Conservation (phyloP, 2,113 vertebrate genomes). For the Heterocephalus glaber region DNA sequence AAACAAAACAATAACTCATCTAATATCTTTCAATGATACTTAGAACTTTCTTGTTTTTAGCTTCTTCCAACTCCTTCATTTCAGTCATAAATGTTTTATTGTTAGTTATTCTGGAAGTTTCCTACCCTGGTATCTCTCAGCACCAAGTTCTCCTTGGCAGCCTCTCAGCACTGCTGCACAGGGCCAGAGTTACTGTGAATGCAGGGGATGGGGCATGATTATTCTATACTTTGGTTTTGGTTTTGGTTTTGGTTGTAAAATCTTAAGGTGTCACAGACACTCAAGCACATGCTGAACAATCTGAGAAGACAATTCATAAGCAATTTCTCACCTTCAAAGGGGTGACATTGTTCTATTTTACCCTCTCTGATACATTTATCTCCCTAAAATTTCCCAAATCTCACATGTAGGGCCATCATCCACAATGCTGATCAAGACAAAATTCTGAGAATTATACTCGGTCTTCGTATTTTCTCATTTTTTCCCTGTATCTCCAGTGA, state of each 20-base stretch:
- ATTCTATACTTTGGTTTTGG: too few species aligned
- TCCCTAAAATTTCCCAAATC: not conserved
- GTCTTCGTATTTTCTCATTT: not conserved
- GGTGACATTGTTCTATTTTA: not conserved
- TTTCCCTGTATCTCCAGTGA: not conserved
- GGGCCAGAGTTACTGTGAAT: not conserved
- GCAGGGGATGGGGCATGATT: not conserved
- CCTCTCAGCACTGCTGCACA: not conserved
- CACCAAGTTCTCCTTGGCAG: not conserved
- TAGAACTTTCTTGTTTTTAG: not conserved
- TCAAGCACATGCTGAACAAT: not conserved
- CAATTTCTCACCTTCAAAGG: not conserved
- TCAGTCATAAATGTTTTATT: not conserved
- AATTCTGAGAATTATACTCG: not conserved
- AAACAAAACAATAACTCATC: not conserved
- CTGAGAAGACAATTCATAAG: not conserved
- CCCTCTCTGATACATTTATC: rapidly evolving
- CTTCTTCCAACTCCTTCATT: not conserved
- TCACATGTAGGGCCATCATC: not conserved
- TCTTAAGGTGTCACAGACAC: not conserved
- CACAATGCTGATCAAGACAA: not conserved
- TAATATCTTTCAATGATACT: not conserved
- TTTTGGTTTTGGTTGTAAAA: not conserved
- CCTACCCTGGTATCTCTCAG: not conserved
- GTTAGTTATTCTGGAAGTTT: not conserved